Percentiles rank a stretch among this genome's conserved stretches.
phyloP scores from a whole-genome alignment of 2,113 vertebrate species.

The Cinclus cinclus region DNA sequence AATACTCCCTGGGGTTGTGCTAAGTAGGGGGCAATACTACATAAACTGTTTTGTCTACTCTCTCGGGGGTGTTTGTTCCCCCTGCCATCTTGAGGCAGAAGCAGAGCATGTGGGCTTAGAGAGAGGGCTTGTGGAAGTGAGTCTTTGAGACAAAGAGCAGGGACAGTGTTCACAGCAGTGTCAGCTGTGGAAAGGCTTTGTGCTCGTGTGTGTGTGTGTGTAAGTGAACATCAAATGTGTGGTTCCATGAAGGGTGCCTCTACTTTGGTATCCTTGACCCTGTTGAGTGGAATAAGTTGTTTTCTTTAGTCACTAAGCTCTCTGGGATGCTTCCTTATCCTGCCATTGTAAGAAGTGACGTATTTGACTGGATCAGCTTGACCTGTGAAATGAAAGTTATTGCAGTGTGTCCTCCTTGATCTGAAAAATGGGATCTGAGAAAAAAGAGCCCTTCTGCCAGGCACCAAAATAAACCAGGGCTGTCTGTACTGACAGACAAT shows the following conservation, averaged over 20 bases:
- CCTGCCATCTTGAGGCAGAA: background rate
- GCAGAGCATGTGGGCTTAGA: background rate
- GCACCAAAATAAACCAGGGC: background rate
- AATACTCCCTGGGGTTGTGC: fast-evolving
- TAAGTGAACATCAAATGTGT: background rate
- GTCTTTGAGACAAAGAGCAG: background rate
- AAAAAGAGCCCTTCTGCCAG: background rate
- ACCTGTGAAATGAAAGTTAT: background rate
- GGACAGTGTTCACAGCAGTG: fast-evolving
- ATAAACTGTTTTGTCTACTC: background rate
- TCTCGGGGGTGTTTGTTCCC: background rate
- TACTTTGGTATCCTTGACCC: background rate
- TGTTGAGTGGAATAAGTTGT: background rate
- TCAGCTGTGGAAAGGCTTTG: background rate
- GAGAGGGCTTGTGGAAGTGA: background rate
- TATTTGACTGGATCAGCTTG: background rate
- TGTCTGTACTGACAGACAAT: background rate
- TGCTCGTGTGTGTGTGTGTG: fast-evolving
- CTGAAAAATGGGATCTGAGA: background rate
- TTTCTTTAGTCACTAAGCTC: background rate
- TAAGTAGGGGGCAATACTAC: background rate
- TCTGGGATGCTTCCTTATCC: background rate
- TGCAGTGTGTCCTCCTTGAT: background rate
- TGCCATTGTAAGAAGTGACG: background rate
- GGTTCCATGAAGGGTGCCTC: background rate